Percentiles rank a stretch among this genome's conserved stretches.
These are phyloP conservation scores for Xestia xanthographa DNA, from an alignment of 2,888 invertebrate species.

Conservation along the genomic window DNA sequence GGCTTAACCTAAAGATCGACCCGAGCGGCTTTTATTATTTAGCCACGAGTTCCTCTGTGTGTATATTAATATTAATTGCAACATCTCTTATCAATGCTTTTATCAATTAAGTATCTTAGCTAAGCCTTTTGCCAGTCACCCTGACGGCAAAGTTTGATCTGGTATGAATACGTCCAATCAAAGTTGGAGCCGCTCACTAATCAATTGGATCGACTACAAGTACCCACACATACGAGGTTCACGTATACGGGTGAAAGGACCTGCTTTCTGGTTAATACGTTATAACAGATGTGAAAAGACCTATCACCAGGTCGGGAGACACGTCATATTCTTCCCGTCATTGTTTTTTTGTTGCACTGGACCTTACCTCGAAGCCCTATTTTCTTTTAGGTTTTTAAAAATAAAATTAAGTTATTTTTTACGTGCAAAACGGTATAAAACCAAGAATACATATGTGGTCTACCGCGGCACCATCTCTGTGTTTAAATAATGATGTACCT, in stretches of 20 bases:
- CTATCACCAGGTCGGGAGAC: not conserved
- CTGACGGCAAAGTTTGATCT: constrained; percentile 35
- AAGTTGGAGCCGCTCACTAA: constrained; percentile 76
- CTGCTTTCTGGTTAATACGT: not conserved
- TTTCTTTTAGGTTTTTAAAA: not conserved
- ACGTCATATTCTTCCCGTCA: not conserved
- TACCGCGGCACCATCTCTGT: not conserved
- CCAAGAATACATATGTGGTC: not conserved
- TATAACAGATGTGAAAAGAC: not conserved
- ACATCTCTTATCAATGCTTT: not conserved
- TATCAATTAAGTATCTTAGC: constrained; percentile 5
- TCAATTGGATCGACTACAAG: constrained; percentile 72
- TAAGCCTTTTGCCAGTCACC: constrained; percentile 19
- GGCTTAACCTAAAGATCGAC: too few species aligned
- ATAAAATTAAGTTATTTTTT: too few species aligned
- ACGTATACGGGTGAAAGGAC: constrained; percentile 2
- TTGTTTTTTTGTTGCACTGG: not conserved
- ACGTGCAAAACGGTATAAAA: too few species aligned
- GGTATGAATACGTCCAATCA: constrained; percentile 80
- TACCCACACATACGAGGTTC: not conserved
- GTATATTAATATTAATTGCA: not conserved
- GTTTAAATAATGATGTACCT: not conserved
- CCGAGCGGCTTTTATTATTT: too few species aligned
- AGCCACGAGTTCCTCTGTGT: too few species aligned
- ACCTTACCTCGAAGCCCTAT: not conserved